phyloP scores from a whole-genome alignment of 2,113 vertebrate genomes.

The Lamprotornis superbus region DNA sequence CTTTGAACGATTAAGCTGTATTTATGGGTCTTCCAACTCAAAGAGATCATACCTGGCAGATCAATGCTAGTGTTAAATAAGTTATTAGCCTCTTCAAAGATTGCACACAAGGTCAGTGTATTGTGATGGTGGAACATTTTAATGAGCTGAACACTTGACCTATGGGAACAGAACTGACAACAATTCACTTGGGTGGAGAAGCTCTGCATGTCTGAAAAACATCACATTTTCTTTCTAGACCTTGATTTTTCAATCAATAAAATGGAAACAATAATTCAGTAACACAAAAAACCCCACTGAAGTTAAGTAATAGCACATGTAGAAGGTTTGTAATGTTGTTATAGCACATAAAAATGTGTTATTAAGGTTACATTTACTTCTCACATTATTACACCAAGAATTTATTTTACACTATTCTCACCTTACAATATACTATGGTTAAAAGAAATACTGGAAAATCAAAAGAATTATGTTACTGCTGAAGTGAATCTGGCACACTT shows the following conservation, averaged over 20 bases:
- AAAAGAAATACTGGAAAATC: not conserved
- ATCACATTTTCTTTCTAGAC: not conserved
- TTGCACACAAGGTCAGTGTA: constrained; percentile 2
- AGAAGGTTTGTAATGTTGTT: not conserved
- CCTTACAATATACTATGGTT: not conserved
- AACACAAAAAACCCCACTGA: not conserved
- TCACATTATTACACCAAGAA: not conserved
- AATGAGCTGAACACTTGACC: constrained; percentile 40
- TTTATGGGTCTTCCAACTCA: constrained; percentile 33
- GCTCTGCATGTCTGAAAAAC: not conserved
- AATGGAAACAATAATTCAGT: not conserved
- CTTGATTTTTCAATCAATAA: constrained; percentile 13
- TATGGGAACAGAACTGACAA: not conserved
- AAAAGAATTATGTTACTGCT: not conserved
- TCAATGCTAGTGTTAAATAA: constrained; percentile 45
- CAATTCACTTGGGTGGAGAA: not conserved
- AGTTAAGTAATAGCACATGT: not conserved
- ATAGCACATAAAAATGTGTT: not conserved
- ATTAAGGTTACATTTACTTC: not conserved
- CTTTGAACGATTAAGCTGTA: not conserved
- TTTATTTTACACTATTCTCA: not conserved
- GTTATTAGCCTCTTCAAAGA: constrained; percentile 43
- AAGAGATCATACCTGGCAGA: constrained; percentile 45
- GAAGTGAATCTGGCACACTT: not conserved
- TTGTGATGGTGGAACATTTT: constrained; percentile 42